Evolutionary conservation across 1,140 invertebrate genomes (phyloP), one percentile per base, ranked within the genome.

Genomic region (Penaeus vannamei): DNA sequence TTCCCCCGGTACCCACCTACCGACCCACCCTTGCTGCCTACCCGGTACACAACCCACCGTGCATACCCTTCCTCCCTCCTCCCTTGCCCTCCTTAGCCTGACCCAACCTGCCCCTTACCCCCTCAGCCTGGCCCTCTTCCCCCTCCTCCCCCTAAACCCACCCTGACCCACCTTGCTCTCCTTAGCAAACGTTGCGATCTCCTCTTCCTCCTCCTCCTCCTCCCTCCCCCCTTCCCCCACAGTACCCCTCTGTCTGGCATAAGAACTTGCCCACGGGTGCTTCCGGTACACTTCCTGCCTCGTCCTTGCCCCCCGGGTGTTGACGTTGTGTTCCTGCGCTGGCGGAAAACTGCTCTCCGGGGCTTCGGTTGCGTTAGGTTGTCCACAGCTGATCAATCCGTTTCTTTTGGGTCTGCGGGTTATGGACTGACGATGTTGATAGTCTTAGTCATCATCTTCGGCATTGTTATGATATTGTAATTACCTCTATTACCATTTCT

Each of bases 11-110:
- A n/a, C 77, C 46, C 36, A 22, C n/a, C 29, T n/a, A 32, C 32
- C 22, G 77, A 17, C 77, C 77, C n/a, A 53, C 22, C 77, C 77
- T 80, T 42, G 59, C 77, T n/a, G n/a, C 77, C 42, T 10, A 46
- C 77, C 77, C 77, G 20, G 59, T 20, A 19, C 72, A 32, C 29
- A 36, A 26, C 7, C 19, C 59, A 8, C 29, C 36, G 29, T 0
- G 14, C 36, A 4, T 42, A 17, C 29, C 59, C 36, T 36, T 36
- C 77, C 26, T 80, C 19, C 29, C n/a, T 32, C 59, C 23, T 42
- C 12, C 7, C 26, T 26, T 8, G 17, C 46, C 26, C 26, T 26
- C 22, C 7, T 53, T 83, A 32, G 19, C n/a, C 81, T 59, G 59
- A 83, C 81, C 81, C 62, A 26, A 5, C 76, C 14, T 46, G 8